Evolutionary conservation across 2,113 vertebrate genomes (phyloP), one percentile per base, ranked within the genome.

Genomic region (Pteruthius melanotis): DNA sequence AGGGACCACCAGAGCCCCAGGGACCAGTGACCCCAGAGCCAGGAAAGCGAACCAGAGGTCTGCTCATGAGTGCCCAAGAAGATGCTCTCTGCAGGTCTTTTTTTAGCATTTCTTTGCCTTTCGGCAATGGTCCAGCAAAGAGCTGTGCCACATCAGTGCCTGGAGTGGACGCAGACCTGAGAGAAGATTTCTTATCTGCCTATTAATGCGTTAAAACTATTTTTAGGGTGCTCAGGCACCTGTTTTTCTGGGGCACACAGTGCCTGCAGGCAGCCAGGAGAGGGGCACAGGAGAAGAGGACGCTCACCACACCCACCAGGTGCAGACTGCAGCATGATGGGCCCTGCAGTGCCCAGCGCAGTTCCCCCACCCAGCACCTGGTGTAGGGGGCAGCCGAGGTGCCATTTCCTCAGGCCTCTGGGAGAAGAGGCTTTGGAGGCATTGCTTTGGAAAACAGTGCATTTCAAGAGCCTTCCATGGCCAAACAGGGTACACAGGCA

Each of bases 31-130:
- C 16, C 66, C 10, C 7, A 2, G 49, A 40, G 26, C 28, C 2
- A 1, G 17, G 64, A 40, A 60, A 54, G 39, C 0, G 0, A 87
- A 54, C 9, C 28, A 8, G 20, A 40, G 3, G 4, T 71, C 37
- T 44, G n/a, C 35, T 54, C 40, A 30, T 0, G 3, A 37, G 9
- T 33, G 26, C 40, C 16, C 1, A 1, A 66, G 18, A 54, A 81
- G 69, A 54, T 17, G 7, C 18, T 42, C 13, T 65, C 50, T 57
- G 30, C 15, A 33, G 13, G 12, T 30, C 39, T 83, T 86, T 42
- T 59, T 61, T 79, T 49, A 57, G 45, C 20, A 35, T 40, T 24
- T 35, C 12, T 87, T 82, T 80, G 39, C 44, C 31, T 77, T 77
- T 74, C 26, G 17, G 13, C 16, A 47, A 47, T 14, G 30, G 26